These are phyloP conservation scores for Drosophila ustulata DNA, from an alignment of 2,888 invertebrate species.

Conservation along the genomic window DNA sequence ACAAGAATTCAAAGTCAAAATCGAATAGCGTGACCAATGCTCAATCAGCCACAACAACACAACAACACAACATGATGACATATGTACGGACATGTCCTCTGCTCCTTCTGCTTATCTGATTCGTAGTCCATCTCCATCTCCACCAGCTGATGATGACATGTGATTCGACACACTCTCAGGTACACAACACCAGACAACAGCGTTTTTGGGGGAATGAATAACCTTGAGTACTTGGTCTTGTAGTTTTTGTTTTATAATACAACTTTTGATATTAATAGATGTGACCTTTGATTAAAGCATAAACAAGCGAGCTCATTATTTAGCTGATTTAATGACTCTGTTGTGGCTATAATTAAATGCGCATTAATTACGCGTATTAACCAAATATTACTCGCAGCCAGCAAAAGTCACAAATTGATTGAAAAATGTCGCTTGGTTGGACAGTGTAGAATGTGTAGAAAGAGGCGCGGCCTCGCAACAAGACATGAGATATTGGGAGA, in stretches of 20 bases:
- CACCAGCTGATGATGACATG: conserved; percentile 30
- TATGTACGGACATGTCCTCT: conserved; percentile 13
- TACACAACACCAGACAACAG: conserved; percentile 28
- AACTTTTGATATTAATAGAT: conserved; percentile 4
- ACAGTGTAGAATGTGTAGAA: conserved; percentile 4
- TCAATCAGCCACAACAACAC: conserved; percentile 47
- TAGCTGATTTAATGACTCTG: conserved; percentile 2
- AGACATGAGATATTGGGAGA: conserved; percentile 47
- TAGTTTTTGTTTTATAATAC: conserved; percentile 1
- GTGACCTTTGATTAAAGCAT: conserved; percentile 6
- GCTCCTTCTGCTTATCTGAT: not conserved
- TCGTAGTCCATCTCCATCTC: not conserved
- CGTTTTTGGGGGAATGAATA: conserved; percentile 6
- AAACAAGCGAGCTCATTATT: conserved; percentile 7
- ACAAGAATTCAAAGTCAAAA: conserved; percentile 14
- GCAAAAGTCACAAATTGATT: not conserved
- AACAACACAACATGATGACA: conserved; percentile 23
- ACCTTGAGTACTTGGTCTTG: not conserved
- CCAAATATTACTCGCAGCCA: not conserved
- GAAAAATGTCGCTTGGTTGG: not conserved
- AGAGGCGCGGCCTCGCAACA: conserved; percentile 7
- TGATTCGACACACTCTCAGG: conserved; percentile 31
- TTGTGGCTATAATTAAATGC: conserved; percentile 11
- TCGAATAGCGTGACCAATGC: conserved; percentile 50
- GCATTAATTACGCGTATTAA: not conserved